Evolutionary conservation across 2,888 invertebrate genomes (phyloP), one percentile per base, ranked within the genome.

Genomic region (Cosmopolites sordidus): DNA sequence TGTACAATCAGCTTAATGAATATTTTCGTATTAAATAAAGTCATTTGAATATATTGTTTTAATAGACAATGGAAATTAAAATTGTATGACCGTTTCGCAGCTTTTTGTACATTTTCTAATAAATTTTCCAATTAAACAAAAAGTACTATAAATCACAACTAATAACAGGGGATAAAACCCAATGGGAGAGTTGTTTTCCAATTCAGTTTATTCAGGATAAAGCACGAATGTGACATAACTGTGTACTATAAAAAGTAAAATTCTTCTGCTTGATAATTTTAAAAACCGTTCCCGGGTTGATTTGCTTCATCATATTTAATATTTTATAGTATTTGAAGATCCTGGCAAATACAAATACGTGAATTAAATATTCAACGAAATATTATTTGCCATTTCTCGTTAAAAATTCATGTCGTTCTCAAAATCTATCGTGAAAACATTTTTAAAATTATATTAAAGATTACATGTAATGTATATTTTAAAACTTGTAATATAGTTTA

Each of bases 81-180:
- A 48, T 46, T 56, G 45, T 41, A 51, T 40, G 48, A 46, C 30
- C 48, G 27, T 49, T 53, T 49, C 27, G 41, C 53, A 48, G 48
- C 22, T 51, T 48, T 52, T 48, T 52, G 52, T 56, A 52, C 48
- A 40, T 37, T 56, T 56, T 48, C 30, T 30, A 51, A 56, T 56
- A 56, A 56, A 56, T 56, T 43, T 49, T 52, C 56, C 52, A 56
- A 56, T 56, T 56, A 56, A 56, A 51, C 52, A 45, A 49, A 52
- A 53, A 52, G 52, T 56, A 52, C 49, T 37, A 52, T 56, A 56
- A 56, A 56, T 56, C 56, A 56, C 45, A 56, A 46, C 48, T 46
- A 56, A 56, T 56, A 56, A 56, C 56, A 40, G 51, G 45, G 51
- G 49, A 56, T 49, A 56, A 56, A 56, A 56, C 43, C 40, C 43